Evolutionary conservation across 2,113 vertebrate genomes (phyloP).

Genomic region (Tetrax tetrax): DNA sequence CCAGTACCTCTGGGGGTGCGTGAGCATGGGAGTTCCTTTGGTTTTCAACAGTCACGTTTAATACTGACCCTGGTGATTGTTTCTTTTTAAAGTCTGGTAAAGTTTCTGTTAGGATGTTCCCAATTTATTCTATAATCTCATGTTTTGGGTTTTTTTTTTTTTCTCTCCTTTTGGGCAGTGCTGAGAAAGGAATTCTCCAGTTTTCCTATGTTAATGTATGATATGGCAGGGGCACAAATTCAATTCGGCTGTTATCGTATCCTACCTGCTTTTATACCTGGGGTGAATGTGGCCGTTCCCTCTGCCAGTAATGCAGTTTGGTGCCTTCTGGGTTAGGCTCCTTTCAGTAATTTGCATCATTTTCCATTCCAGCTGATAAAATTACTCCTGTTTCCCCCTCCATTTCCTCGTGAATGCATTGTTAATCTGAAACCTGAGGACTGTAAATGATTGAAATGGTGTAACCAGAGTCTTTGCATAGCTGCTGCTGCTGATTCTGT

Average conservation of each 20-base stretch:
- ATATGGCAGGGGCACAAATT: not conserved
- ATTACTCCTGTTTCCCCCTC: slow-evolving; percentile 37
- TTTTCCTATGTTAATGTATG: not conserved
- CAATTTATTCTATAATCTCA: not conserved
- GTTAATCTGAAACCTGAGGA: slow-evolving; percentile 56
- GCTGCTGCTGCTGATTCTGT: not conserved
- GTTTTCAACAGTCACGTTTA: not conserved
- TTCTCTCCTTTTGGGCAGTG: not conserved
- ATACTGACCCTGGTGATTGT: not conserved
- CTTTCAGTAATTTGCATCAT: slow-evolving; percentile 43
- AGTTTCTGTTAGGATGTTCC: slow-evolving; percentile 1
- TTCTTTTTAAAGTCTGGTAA: slow-evolving; percentile 1
- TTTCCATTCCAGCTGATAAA: slow-evolving; percentile 49
- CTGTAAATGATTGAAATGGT: slow-evolving; percentile 24
- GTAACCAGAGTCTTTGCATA: slow-evolving; percentile 28
- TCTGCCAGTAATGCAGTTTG: slow-evolving; percentile 5
- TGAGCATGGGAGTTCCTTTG: not conserved
- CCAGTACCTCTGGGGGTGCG: not conserved
- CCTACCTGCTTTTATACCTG: not conserved
- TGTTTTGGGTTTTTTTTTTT: no score
- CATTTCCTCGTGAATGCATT: slow-evolving; percentile 30
- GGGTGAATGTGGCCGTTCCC: not conserved
- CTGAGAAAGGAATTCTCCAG: not conserved
- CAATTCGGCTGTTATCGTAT: not conserved
- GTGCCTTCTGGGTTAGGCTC: slow-evolving; percentile 1